Conservation (phyloP, 2,888 invertebrate genomes). For the Phortica okadai region DNA sequence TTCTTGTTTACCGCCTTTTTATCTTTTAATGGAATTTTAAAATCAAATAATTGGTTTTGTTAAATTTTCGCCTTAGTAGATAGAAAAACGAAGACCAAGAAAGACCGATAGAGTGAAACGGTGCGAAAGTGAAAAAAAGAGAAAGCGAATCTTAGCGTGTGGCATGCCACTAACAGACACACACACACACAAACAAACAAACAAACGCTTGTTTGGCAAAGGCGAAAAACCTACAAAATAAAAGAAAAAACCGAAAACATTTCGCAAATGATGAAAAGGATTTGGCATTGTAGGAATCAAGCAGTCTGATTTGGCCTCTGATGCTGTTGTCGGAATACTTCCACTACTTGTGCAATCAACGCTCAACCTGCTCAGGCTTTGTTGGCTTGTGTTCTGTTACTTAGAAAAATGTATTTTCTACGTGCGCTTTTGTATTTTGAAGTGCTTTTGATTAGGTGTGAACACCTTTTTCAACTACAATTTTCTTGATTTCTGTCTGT, state of each 20-base stretch:
- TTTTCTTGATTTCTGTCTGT: background rate
- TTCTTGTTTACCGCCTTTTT: conserved; percentile 50
- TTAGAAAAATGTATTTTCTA: conserved; percentile 27
- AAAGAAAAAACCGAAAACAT: background rate
- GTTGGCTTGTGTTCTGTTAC: background rate
- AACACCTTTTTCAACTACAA: background rate
- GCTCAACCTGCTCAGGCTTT: background rate
- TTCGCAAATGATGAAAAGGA: background rate
- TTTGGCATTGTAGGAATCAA: conserved; percentile 12
- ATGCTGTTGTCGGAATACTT: background rate
- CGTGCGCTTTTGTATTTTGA: conserved; percentile 16
- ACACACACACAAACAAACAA: background rate
- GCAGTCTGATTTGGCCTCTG: background rate
- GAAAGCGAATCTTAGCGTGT: conserved; percentile 23
- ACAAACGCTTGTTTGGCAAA: background rate
- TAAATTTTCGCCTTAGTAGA: conserved; percentile 24
- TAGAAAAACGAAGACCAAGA: background rate
- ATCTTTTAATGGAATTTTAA: conserved; percentile 70
- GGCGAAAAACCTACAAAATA: background rate
- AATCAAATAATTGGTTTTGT: conserved; percentile 69
- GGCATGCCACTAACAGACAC: conserved; percentile 32
- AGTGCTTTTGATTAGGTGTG: conserved; percentile 18
- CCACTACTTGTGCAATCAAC: background rate
- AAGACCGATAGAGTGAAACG: conserved; percentile 4
- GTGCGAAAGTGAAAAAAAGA: background rate